Conservation (phyloP, 2,888 invertebrate species). For the Hoplodrina blanda region DNA sequence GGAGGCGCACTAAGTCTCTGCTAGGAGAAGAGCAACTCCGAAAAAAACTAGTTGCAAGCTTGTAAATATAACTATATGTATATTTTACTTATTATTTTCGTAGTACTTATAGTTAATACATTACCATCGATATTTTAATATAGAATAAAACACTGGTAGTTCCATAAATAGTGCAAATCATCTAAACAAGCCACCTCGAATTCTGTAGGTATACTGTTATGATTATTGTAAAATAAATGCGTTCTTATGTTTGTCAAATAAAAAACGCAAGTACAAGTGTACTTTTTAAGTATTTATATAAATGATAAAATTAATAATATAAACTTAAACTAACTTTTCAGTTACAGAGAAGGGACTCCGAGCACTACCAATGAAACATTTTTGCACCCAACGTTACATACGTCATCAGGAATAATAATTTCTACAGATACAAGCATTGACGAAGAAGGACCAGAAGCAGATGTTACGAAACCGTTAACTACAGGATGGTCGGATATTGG, state of each 20-base stretch:
- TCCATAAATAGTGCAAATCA: background rate
- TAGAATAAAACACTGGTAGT: background rate
- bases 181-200: too few relatives aligned
- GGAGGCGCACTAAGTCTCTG: constrained; percentile 86
- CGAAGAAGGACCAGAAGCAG: constrained; percentile 62
- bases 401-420: constrained; percentile 57
- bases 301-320: background rate
- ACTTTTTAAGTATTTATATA: background rate
- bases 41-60: constrained; percentile 77
- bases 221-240: background rate
- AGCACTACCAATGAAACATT: constrained; percentile 31
- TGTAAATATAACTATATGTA: constrained; percentile 74
- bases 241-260: background rate
- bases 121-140: background rate
- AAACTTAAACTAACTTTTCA: constrained; percentile 57
- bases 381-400: constrained; percentile 45
- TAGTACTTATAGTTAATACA: background rate
- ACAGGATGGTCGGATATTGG: constrained; percentile 73
- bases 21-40: constrained; percentile 83
- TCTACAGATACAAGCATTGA: constrained; percentile 67
- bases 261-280: background rate
- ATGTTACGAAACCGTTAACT: constrained; percentile 63
- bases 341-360: constrained; percentile 72
- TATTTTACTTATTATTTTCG: background rate
- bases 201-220: background rate